Evolutionary conservation across 1,140 invertebrate species (phyloP), one percentile per base, ranked within the genome.

Genomic region (Ruditapes philippinarum): DNA sequence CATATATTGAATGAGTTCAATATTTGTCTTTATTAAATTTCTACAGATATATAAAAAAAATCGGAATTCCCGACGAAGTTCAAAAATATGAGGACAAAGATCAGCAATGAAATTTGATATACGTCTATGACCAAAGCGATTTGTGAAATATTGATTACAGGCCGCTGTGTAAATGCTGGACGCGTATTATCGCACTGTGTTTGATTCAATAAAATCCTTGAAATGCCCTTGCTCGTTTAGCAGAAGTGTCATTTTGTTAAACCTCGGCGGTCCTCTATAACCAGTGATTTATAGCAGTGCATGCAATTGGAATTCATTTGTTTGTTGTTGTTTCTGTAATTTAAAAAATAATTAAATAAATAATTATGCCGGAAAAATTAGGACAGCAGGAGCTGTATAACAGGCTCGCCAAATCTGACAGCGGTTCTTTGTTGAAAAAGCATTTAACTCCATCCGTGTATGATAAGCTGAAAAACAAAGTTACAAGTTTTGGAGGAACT

Each of bases 391-490:
- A 84, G 25, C 62, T 84, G 36, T 73, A 68, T 65, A 51, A 73
- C 14, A 49, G 42, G n/a, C 0, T 73, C 14, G 73, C 82, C 9
- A 54, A 12, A 9, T 76, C 70, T 2, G 36, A 60, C 33, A 60
- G 70, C 31, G 51, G 54, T 0, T 86, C 84, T 12, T 62, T 86
- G 22, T 7, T 86, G 84, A 86, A 86, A 57, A 76, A 86, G 78
- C 51, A 86, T 57, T 51, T 86, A 28, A 79, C 79, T 36, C 70
- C 68, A 25, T 80, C 36, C 45, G 80, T 88, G 19, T 80, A 80
- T 25, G 40, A 76, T 22, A 85, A 49, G 31, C 33, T 68, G 22
- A 84, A 84, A 54, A n/a, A 33, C 51, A 68, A 40, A 84, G 70
- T 51, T 19, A 82, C 79, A 14, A 84, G 70, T 68, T 83, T 19